A percentile compares a stretch with the other conserved stretches of the same genome.
Evolutionary conservation across 2,888 invertebrate species (phyloP).

Genomic region (Copidosoma aretas): DNA sequence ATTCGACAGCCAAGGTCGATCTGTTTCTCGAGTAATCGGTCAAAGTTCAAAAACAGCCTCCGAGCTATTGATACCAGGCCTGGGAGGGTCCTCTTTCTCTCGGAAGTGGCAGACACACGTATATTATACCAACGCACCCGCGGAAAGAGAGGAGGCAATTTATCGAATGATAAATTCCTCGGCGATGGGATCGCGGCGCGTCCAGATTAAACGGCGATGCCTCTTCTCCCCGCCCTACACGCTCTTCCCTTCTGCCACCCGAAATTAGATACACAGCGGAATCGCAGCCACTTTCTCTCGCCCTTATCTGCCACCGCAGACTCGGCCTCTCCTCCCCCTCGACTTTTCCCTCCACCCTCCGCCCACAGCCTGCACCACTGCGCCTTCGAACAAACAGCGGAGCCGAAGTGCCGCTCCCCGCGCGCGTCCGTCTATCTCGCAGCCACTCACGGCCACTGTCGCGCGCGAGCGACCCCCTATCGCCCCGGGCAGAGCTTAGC

Average conservation of each 20-base stretch:
- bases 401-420: not conserved
- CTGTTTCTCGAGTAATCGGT: too few species aligned
- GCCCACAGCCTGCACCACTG: too few species aligned
- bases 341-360: too few species aligned
- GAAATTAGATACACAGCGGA: conserved; percentile 60
- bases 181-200: conserved; percentile 58
- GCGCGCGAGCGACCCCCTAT: not conserved
- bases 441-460: conserved; percentile 42
- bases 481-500: not conserved
- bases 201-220: conserved; percentile 61
- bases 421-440: conserved; percentile 21
- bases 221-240: conserved; percentile 44
- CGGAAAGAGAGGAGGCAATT: conserved; percentile 49
- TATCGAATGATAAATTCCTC: conserved; percentile 62
- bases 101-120: conserved; percentile 53
- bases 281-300: conserved; percentile 41
- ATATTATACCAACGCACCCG: too few species aligned
- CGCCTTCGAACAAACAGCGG: conserved; percentile 10
- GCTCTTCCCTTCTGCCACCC: conserved; percentile 40
- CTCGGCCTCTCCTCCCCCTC: conserved; percentile 48
- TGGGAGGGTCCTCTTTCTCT: conserved; percentile 17
- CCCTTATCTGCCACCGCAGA: conserved; percentile 60
- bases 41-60: too few species aligned
- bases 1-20: too few species aligned
- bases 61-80: too few species aligned